phyloP scores from a whole-genome alignment of 2,797 vertebrate genomes.

The Lepus townsendii region DNA sequence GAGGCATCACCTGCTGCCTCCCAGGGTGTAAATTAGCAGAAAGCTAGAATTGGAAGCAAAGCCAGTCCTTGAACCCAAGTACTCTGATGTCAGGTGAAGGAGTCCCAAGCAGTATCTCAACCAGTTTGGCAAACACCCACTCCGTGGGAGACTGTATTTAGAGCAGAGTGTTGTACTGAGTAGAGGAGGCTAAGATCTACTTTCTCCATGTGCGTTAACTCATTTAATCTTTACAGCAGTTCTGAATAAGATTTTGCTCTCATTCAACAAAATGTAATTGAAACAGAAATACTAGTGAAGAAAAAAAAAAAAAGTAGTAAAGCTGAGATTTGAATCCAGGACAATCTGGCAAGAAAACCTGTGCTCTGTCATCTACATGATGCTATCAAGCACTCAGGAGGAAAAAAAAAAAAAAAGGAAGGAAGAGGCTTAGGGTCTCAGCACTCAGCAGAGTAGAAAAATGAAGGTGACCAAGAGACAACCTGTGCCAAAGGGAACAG shows the following conservation, averaged over 20 bases:
- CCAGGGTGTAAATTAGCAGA: too few species aligned
- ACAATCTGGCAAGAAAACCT: neutral
- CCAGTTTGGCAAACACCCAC: neutral
- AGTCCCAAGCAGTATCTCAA: too few species aligned
- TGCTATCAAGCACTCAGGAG: neutral
- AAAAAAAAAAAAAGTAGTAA: neutral
- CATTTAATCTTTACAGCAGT: neutral
- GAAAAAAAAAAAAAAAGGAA: neutral
- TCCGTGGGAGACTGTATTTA: neutral
- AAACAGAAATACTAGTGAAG: neutral
- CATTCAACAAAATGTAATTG: constrained; percentile 5
- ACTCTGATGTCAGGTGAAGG: too few species aligned
- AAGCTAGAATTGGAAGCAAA: too few species aligned
- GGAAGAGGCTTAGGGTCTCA: rapidly evolving
- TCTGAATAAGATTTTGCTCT: neutral
- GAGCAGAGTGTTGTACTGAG: neutral
- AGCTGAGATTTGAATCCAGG: neutral
- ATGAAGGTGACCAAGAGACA: neutral
- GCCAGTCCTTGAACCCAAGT: too few species aligned
- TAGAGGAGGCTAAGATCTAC: neutral
- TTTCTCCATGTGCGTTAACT: neutral
- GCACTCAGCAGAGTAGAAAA: neutral
- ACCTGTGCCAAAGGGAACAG: neutral
- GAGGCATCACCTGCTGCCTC: too few species aligned
- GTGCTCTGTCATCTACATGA: neutral